Base-by-base conservation (phyloP, 2,113 vertebrate genomes). In the Probosciger aterrimus region DNA sequence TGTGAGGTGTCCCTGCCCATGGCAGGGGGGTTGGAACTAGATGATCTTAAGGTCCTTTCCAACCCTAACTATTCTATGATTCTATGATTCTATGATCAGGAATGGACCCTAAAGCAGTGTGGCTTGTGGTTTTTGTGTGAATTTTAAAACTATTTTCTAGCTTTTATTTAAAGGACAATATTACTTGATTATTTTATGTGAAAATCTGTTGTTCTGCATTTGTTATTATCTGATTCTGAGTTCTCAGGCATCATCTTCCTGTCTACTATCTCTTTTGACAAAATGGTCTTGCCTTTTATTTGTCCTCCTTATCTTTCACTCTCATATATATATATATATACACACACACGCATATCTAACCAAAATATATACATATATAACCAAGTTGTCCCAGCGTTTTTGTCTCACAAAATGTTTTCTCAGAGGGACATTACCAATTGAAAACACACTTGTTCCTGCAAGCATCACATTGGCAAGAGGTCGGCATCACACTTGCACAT, bases 401-500 rank as follows among this genome's bases (percentile, higher is more conserved):
- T 65, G 11, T 60, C n/a, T 65, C 1, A 1, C 8, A 25, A 59
- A 43, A 62, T 24, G 43, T 63, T 46, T 53, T 30, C 37, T 57
- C 14, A 9, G 2, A 1, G 3, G 8, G 65, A 52, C 30, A 75
- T 80, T 10, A 33, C 27, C 3, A 6, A 43, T 41, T 52, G 31
- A 71, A 73, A 59, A 8, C 16, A 15, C 0, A 0, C 23, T 71
- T 59, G 22, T 68, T 71, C 73, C 47, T 4, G 0, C 25, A 47
- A 37, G 35, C 37, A 15, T 73, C 10, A 1, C 24, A 2, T 3
- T 44, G 63, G 35, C 52, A 77, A 8, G 63, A 81, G 31, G 7
- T 8, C 52, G 30, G 11, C 53, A 11, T 62, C 5, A 1, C 33
- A 5, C 17, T 52, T 39, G 27, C 41, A n/a, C 4, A 1, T 0